Evolutionary conservation across 2,113 vertebrate genomes (phyloP).

Genomic region (Nothocercus julius): DNA sequence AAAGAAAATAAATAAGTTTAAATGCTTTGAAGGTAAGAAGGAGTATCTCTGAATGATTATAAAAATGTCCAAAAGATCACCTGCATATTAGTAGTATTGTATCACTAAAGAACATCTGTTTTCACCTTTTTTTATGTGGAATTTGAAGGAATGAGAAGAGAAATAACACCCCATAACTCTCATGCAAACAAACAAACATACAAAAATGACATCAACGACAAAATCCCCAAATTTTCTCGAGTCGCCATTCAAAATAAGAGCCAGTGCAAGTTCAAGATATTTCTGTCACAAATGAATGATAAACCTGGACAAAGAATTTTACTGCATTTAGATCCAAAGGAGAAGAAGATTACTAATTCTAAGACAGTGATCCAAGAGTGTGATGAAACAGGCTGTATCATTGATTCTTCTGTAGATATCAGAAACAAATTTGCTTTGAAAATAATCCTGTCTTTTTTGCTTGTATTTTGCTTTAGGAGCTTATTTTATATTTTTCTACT

Average conservation of each 20-base stretch:
- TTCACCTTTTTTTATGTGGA: background rate
- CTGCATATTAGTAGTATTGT: background rate
- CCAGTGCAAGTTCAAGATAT: background rate
- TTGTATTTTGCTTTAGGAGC: background rate
- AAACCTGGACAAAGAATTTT: background rate
- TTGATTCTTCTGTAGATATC: background rate
- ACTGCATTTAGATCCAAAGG: background rate
- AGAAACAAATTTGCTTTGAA: background rate
- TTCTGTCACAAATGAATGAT: background rate
- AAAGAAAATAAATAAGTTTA: background rate
- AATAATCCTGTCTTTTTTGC: background rate
- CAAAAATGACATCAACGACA: no score
- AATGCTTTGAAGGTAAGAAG: constrained; percentile 11
- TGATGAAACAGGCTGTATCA: background rate
- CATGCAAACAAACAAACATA: background rate
- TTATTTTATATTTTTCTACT: background rate
- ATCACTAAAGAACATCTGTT: background rate
- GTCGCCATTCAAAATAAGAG: background rate
- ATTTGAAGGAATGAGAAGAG: background rate
- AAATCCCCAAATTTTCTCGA: background rate
- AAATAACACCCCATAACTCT: background rate
- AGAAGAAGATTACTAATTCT: background rate
- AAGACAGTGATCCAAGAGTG: background rate
- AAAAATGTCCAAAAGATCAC: background rate
- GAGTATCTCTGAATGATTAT: background rate